Conservation (phyloP, 2,797 vertebrate genomes). For the Lepus townsendii region DNA sequence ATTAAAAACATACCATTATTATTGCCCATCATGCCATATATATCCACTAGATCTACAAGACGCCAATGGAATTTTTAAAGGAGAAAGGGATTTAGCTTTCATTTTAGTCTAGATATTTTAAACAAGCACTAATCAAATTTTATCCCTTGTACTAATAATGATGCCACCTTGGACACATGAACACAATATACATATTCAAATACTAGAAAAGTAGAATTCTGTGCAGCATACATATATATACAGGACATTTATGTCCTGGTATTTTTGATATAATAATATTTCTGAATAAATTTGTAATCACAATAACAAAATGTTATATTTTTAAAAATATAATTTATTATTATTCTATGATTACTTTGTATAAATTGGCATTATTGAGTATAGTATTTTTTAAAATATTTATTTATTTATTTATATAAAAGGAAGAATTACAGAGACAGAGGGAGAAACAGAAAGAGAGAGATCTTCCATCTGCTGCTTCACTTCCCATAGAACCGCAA, state of each 20-base stretch:
- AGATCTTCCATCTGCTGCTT: too few species aligned
- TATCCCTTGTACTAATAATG: neutral
- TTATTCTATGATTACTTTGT: neutral
- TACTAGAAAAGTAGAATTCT: neutral
- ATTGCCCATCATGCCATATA: neutral
- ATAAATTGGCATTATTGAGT: neutral
- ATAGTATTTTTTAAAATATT: neutral
- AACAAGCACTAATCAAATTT: neutral
- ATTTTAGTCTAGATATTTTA: constrained; percentile 18
- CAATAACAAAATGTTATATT: too few species aligned
- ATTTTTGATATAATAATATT: neutral
- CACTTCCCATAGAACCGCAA: too few species aligned
- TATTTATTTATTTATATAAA: too few species aligned
- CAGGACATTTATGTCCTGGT: neutral
- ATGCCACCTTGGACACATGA: neutral
- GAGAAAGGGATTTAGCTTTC: neutral
- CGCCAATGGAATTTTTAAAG: neutral
- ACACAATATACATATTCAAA: constrained; percentile 9
- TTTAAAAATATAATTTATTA: neutral
- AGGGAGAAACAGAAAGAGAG: too few species aligned
- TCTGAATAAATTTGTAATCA: neutral
- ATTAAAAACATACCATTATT: constrained; percentile 13
- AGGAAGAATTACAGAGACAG: too few species aligned
- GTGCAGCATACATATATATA: neutral
- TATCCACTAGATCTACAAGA: neutral